Conservation (phyloP, 2,797 vertebrate species). For the Hydrophis major region DNA sequence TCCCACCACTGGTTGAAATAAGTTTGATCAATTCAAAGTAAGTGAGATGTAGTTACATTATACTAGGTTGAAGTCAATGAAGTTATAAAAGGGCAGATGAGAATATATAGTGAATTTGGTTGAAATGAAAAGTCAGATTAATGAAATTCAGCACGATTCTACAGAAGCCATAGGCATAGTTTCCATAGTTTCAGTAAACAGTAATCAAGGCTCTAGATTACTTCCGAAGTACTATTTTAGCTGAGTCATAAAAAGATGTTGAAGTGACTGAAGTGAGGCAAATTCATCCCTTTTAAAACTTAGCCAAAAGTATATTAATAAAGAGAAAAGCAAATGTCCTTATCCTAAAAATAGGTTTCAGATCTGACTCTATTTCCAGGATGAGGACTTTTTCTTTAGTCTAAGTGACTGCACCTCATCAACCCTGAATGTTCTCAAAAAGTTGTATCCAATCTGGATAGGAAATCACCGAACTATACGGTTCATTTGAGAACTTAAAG, state of each 20-base stretch:
- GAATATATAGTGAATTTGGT: background rate
- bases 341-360: background rate
- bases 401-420: background rate
- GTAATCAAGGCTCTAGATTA: background rate
- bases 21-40: background rate
- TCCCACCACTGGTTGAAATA: background rate
- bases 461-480: background rate
- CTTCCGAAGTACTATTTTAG: background rate
- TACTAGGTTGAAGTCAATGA: background rate
- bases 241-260: background rate
- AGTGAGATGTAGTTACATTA: background rate
- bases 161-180: background rate
- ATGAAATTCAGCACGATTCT: background rate
- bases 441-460: background rate
- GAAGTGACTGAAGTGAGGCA: background rate
- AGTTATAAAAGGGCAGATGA: background rate
- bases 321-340: background rate
- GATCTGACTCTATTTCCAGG: background rate
- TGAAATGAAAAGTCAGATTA: background rate
- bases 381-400: background rate
- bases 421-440: background rate
- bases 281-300: background rate
- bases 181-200: background rate
- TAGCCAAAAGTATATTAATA: background rate
- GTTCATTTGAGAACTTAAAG: background rate